Percentiles rank a stretch among this genome's conserved stretches.
These are phyloP conservation scores for Oreortyx pictus DNA, from an alignment of 2,797 vertebrate genomes.

Conservation along the genomic window DNA sequence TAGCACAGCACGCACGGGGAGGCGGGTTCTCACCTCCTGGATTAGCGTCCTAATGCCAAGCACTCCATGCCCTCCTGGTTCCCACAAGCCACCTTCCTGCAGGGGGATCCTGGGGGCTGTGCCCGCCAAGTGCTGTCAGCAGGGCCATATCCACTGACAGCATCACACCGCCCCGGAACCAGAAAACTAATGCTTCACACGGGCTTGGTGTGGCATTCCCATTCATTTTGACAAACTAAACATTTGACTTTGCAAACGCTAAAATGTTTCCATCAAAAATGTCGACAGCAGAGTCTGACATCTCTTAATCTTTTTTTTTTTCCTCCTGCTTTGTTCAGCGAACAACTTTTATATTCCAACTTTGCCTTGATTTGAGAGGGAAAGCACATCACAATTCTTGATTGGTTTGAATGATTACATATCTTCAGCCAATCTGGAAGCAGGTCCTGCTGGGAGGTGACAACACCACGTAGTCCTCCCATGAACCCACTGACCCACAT, in stretches of 20 bases:
- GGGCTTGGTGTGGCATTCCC: constrained; percentile 52
- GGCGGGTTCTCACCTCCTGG: not conserved
- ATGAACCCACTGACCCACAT: not conserved
- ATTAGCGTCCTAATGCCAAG: constrained; percentile 2
- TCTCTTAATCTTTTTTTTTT: constrained; percentile 58
- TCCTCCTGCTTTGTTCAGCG: not conserved
- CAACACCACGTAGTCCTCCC: not conserved
- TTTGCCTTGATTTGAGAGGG: constrained; percentile 44
- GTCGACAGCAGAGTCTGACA: constrained; percentile 32
- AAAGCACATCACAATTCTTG: constrained; percentile 1
- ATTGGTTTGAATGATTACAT: not conserved
- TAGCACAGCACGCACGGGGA: not conserved
- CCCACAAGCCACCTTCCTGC: not conserved
- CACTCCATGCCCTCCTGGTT: not conserved
- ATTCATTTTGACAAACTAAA: constrained; percentile 72
- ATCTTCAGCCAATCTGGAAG: constrained; percentile 16
- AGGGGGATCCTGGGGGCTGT: fast-evolving
- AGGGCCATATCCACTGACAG: not conserved
- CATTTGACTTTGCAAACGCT: constrained; percentile 69
- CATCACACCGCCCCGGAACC: not conserved
- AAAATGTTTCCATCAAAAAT: constrained; percentile 70
- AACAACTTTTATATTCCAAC: constrained; percentile 62
- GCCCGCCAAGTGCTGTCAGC: not conserved
- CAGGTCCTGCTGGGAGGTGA: not conserved
- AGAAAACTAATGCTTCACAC: constrained; percentile 53